Evolutionary conservation across 2,888 invertebrate genomes (phyloP), one percentile per base, ranked within the genome.

Genomic region (Listrodromus nycthemerus): DNA sequence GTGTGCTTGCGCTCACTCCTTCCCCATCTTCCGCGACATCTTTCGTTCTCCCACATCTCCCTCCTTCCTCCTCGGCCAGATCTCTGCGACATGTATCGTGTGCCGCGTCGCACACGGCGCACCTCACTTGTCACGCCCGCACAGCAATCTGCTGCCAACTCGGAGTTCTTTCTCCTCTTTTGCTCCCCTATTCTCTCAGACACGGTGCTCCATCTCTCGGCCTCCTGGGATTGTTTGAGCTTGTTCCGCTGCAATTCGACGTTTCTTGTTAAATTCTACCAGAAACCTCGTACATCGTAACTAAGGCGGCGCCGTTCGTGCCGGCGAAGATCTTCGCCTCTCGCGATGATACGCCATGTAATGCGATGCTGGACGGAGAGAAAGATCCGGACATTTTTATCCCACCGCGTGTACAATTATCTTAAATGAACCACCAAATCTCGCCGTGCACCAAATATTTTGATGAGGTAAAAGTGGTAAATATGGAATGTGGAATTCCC

Each of bases 1-100:
- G 79, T 85, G 83, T 84, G 86, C 79, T 58, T 81, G 82, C 87
- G 87, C 80, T 84, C 73, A n/a, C 58, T 84, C 84, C 75, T 78
- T 73, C 73, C 73, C 76, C 30, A 8, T 33, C 67, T 71, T 50
- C 27, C 37, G 63, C 48, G 55, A 52, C 61, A 45, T 55, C 65
- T 74, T 52, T 76, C 73, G 67, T 27, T 41, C 66, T 58, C 21
- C 41, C 80, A 37, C 37, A 27, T 13, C 61, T n/a, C 2, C 37
- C 27, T 63, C 66, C 83, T 27, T 16, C 52, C 4, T 30, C 21
- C 50, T 63, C 83, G 33, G 41, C 61, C 67, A 61, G 73, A 30
- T 41, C 77, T 61, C 71, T 5, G 45, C 52, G 71, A 55, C 66
- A 65, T 77, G 52, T 65, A 63, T 75, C 58, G 69, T 58, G 16